Percentiles rank a stretch among this genome's conserved stretches.
Evolutionary conservation across 2,113 vertebrate species (phyloP).

Genomic region (Telmatochromis brachygnathus): DNA sequence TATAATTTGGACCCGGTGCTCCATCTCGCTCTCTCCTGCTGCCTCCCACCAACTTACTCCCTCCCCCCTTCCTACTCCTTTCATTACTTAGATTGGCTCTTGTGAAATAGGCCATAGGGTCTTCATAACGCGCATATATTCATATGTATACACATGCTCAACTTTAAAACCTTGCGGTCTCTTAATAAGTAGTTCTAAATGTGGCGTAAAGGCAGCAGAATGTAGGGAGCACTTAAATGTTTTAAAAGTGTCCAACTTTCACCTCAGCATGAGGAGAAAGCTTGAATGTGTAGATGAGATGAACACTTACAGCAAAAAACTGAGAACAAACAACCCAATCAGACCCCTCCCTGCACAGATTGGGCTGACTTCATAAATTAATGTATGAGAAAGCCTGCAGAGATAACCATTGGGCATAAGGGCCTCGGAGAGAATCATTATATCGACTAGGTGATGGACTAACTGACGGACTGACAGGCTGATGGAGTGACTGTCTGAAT

Average conservation of each 20-base stretch:
- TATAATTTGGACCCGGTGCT: slow-evolving; percentile 67
- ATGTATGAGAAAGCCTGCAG: slow-evolving; percentile 56
- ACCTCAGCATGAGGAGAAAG: not conserved
- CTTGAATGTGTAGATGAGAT: slow-evolving; percentile 27
- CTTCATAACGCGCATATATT: slow-evolving; percentile 10
- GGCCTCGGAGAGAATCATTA: slow-evolving; percentile 56
- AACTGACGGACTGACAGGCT: slow-evolving; percentile 48
- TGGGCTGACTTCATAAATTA: slow-evolving; percentile 50
- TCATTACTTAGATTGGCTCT: slow-evolving; percentile 68
- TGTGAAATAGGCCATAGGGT: slow-evolving; percentile 37
- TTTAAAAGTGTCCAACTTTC: not conserved
- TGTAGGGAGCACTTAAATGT: not conserved
- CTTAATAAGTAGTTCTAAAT: not conserved
- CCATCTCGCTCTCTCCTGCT: slow-evolving; percentile 22
- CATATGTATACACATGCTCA: not conserved
- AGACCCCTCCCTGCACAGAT: slow-evolving; percentile 24
- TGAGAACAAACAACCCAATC: slow-evolving; percentile 60
- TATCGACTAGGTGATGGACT: slow-evolving; percentile 61
- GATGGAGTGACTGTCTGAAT: slow-evolving; percentile 47
- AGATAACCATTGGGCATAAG: slow-evolving; percentile 56
- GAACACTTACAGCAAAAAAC: slow-evolving; percentile 24
- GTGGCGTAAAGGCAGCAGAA: not conserved
- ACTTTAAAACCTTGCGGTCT: not conserved
- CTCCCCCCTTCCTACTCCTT: slow-evolving; percentile 42
- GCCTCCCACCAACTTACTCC: slow-evolving; percentile 33